phyloP scores from a whole-genome alignment of 2,113 vertebrate species.

The Helogale parvula region DNA sequence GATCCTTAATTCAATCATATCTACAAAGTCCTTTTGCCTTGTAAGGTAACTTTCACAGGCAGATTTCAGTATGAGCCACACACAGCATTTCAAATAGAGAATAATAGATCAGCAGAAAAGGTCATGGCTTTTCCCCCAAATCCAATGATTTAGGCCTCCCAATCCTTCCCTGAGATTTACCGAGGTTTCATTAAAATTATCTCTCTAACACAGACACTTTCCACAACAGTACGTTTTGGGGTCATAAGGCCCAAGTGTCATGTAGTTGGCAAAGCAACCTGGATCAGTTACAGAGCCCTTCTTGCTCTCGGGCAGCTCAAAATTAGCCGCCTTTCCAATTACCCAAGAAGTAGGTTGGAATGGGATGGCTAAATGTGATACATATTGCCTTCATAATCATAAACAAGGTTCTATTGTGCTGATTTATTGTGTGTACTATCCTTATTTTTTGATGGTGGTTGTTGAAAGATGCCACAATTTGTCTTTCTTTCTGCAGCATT shows the following conservation, averaged over 20 bases:
- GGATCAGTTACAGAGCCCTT: neutral
- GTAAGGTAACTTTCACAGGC: neutral
- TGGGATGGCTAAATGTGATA: neutral
- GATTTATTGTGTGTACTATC: neutral
- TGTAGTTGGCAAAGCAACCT: neutral
- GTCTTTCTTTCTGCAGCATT: neutral
- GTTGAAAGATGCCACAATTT: neutral
- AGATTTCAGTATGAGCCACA: neutral
- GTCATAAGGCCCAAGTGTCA: neutral
- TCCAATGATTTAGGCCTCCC: neutral
- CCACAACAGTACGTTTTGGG: neutral
- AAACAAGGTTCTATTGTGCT: neutral
- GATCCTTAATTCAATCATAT: neutral
- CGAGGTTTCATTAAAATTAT: neutral
- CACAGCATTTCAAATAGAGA: neutral
- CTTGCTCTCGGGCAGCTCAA: neutral
- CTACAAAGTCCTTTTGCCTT: accelerated
- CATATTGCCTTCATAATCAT: neutral
- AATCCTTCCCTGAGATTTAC: neutral
- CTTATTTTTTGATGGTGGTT: neutral
- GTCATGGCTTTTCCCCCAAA: neutral
- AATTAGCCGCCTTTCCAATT: neutral
- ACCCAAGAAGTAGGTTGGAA: neutral
- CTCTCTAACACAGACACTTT: neutral
- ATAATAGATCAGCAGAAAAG: neutral